A percentile compares a stretch with the other conserved stretches of the same genome.
Evolutionary conservation across 2,888 invertebrate species (phyloP).

Genomic region (Myopa tessellatipennis): DNA sequence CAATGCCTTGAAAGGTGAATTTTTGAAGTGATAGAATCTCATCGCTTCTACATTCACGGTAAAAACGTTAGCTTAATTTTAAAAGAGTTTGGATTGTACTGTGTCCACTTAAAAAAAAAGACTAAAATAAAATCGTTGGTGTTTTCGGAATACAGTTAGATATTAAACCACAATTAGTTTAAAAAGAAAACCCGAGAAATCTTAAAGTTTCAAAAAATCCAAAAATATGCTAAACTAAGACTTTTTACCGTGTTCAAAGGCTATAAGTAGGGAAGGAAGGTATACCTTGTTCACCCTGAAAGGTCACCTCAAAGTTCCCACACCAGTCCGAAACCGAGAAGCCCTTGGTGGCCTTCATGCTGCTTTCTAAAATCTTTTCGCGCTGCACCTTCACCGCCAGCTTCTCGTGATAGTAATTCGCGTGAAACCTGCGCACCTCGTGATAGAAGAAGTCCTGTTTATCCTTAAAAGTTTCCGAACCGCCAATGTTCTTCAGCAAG

Average conservation of each 20-base stretch:
- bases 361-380: constrained; percentile 83
- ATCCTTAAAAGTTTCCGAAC: constrained; percentile 92
- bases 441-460: constrained; percentile 84
- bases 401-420: constrained; percentile 89
- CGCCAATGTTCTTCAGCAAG: constrained; percentile 92
- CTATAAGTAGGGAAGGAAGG: no score
- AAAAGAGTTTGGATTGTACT: no score
- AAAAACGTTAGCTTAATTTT: neutral
- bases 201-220: no score
- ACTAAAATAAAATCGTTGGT: no score
- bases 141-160: no score
- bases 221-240: no score
- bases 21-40: neutral
- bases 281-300: constrained; percentile 92
- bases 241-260: no score
- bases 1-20: constrained; percentile 75
- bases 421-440: constrained; percentile 85
- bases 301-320: constrained; percentile 91
- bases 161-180: no score
- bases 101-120: no score
- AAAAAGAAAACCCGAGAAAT: no score
- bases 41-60: neutral
- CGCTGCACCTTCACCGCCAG: constrained; percentile 83
- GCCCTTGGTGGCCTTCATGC: constrained; percentile 86
- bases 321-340: constrained; percentile 94